Conservation (phyloP, 2,888 invertebrate genomes). For the Acanthoscelides obtectus region DNA sequence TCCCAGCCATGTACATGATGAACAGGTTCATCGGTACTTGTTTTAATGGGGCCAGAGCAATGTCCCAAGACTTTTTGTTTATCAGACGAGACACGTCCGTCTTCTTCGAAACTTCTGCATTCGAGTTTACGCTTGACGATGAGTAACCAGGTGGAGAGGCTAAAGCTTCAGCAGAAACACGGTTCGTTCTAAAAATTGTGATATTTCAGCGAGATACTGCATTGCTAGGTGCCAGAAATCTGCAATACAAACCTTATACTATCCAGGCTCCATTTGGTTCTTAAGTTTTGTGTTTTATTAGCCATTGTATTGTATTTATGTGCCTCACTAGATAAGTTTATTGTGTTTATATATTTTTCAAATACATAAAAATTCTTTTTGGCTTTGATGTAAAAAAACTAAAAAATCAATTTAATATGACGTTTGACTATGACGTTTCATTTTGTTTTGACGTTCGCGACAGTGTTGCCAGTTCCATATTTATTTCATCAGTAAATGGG, state of each 20-base stretch:
- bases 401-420: background rate
- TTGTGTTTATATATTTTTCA: background rate
- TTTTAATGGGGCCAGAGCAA: slow-evolving; percentile 90
- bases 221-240: background rate
- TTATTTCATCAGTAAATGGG: no score
- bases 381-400: background rate
- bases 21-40: slow-evolving; percentile 99
- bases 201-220: background rate
- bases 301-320: slow-evolving; percentile 17
- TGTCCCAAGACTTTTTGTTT: slow-evolving; percentile 94
- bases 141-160: slow-evolving; percentile 83
- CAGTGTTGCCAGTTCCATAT: no score
- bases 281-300: slow-evolving; percentile 28
- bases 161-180: slow-evolving; percentile 41
- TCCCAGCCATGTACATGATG: slow-evolving; percentile 99
- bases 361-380: background rate
- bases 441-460: background rate
- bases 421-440: background rate
- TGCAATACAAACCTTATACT: slow-evolving; percentile 33
- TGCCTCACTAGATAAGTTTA: background rate
- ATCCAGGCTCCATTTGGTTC: slow-evolving; percentile 44
- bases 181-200: slow-evolving; percentile 25
- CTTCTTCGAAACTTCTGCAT: slow-evolving; percentile 76
- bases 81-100: slow-evolving; percentile 78
- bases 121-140: slow-evolving; percentile 64